These are phyloP conservation scores for Tachina lurida DNA, from an alignment of 2,888 invertebrate genomes.

Conservation along the genomic window DNA sequence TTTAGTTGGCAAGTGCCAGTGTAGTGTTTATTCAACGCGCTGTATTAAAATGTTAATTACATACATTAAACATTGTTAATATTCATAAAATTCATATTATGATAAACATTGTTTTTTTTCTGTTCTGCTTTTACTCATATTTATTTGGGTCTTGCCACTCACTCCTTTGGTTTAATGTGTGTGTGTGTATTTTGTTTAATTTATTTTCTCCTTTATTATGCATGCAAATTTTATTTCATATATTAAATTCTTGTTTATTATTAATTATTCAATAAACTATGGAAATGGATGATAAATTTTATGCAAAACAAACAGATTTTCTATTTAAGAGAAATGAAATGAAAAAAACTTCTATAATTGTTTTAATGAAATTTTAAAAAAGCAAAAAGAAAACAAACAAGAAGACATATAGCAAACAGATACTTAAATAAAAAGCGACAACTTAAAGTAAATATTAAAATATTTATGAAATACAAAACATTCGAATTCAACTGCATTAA, in stretches of 20 bases:
- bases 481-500: constrained; percentile 13
- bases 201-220: constrained; percentile 45
- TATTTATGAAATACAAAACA: constrained; percentile 42
- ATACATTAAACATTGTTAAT: constrained; percentile 58
- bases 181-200: constrained; percentile 11
- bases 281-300: constrained; percentile 57
- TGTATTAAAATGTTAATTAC: constrained; percentile 61
- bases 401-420: not conserved
- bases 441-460: constrained; percentile 47
- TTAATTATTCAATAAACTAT: constrained; percentile 64
- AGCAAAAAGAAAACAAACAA: not conserved
- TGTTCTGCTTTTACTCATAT: not conserved
- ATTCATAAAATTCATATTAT: constrained; percentile 56
- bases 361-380: not conserved
- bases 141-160: constrained; percentile 8
- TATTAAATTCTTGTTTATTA: constrained; percentile 56
- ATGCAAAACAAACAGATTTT: constrained; percentile 64
- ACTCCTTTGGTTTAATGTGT: not conserved
- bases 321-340: constrained; percentile 38
- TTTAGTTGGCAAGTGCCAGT: constrained; percentile 22
- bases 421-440: not conserved
- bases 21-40: constrained; percentile 49
- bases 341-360: constrained; percentile 5
- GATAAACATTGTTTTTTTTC: not conserved
- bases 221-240: constrained; percentile 51